A percentile compares a stretch with the other conserved stretches of the same genome.
Evolutionary conservation across 2,797 vertebrate species (phyloP).

Genomic region (Botia kubotai): DNA sequence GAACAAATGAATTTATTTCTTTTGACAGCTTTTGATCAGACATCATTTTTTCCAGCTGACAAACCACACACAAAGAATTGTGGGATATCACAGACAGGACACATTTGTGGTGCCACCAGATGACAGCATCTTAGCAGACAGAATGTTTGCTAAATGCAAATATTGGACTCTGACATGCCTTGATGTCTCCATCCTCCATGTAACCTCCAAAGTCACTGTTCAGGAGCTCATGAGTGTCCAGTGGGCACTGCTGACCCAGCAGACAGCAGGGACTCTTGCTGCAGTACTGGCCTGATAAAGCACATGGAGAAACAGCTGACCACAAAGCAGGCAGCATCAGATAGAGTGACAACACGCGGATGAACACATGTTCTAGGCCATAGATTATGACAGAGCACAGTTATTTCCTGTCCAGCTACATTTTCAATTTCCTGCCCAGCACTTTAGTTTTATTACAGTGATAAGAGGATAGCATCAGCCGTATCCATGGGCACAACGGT

Average conservation of each 20-base stretch:
- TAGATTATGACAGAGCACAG: constrained; percentile 97
- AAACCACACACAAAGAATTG: background rate
- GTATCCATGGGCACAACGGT: constrained; percentile 77
- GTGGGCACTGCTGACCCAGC: constrained; percentile 34
- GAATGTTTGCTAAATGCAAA: background rate
- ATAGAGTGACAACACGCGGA: constrained; percentile 83
- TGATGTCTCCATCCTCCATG: background rate
- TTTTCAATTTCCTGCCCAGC: constrained; percentile 98
- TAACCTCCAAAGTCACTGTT: constrained; percentile 19
- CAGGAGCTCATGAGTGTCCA: constrained; percentile 1
- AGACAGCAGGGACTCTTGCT: constrained; percentile 38
- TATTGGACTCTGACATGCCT: background rate
- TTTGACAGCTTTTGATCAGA: background rate
- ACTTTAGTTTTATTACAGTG: constrained; percentile 86
- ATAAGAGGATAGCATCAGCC: constrained; percentile 86
- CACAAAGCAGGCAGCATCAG: constrained; percentile 80
- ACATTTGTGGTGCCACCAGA: background rate
- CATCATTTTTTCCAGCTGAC: background rate
- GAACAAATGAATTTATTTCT: background rate
- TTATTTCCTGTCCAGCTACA: constrained; percentile 99
- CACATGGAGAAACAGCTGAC: constrained; percentile 68
- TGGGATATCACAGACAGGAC: background rate
- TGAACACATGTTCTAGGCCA: constrained; percentile 93
- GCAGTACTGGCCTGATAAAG: constrained; percentile 56
- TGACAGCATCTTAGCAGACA: background rate